Base-by-base conservation (phyloP, 1,140 invertebrate genomes). In the Heliothis subflexa region DNA sequence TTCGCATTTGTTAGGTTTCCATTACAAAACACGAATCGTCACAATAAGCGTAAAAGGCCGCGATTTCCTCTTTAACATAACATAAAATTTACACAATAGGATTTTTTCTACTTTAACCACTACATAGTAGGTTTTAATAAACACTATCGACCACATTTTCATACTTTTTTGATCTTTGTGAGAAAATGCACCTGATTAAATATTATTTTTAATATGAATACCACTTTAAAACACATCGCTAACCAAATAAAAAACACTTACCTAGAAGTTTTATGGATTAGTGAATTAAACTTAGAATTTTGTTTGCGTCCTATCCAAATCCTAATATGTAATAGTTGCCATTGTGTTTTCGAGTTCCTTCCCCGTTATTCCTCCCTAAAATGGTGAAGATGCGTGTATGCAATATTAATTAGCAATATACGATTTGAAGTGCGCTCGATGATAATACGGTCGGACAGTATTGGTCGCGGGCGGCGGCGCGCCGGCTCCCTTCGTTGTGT, bases 341-440 rank as follows among this genome's bases (percentile, higher is more conserved):
- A 92, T 92, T 91, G 88, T 93, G 85, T 86, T 84, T 81, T 80
- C 21, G 82, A 88, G 78, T 86, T 88, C 81, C 81, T 87, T 85
- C 59, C 88, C 93, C 90, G 92, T 94, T 93, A 92, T 88, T 81
- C 83, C 83, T 70, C 86, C 90, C 86, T 84, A 91, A 92, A 89
- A 91, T 88, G 89, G 92, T 81, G 59, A 81, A 81, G 82, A 81
- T 78, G 81, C 87, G 86, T 87, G 90, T 89, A 80, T 87, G 86
- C 88, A 93, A 93, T 94, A 93, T 88, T 93, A 93, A 94, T 94
- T 92, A 93, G 86, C 85, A 87, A 88, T 91, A 88, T 87, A 82
- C 78, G 85, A 90, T 91, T 91, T 89, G 87, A 86, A 90, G 88
- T 88, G 88, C 82, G 86, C 83, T 76, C 83, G 81, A 79, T 88